Base-by-base conservation (phyloP, 1,140 invertebrate species). In the Sipha flava region DNA sequence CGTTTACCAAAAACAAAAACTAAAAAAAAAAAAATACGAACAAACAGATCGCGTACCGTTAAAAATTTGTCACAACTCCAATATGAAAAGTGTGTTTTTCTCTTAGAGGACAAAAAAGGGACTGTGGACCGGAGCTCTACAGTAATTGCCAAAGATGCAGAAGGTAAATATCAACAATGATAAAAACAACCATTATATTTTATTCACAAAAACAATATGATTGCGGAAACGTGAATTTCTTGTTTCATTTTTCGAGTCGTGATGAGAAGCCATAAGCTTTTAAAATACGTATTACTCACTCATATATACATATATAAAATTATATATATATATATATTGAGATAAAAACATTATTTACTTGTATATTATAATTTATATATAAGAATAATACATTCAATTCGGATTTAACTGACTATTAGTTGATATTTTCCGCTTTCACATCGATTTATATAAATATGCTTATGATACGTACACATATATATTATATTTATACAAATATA, bases 61-160 rank as follows among this genome's bases (percentile, higher is more conserved):
- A 26, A 49, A 18, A 59, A 59, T 43, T 40, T 57, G 21, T 43
- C 52, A 40, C 73, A 26, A 59, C 34, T 77, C 52, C 49, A 59
- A 77, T 70, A 26, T 80, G 79, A 54, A 68, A 80, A 68, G 47
- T 45, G 54, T 68, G 49, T 54, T 81, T 81, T 81, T 81, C 47
- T 81, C 62, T 79, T 72, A 92, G 91, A 94, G 89, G 93, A 95
- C 88, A 94, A 94, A 75, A 95, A 95, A 87, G 90, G 89, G 87
- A 92, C 92, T 85, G 94, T 95, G 87, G 94, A 96, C 88, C 91
- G 94, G 87, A 94, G 93, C 87, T 94, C 93, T 86, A 96, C 94
- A 84, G 94, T 96, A 85, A 95, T 96, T 88, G 94, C 93, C 86
- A 95, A 95, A 91, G 94, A 96, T 85, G 92, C 93, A 83, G 92